These are phyloP conservation scores for Phoxinus phoxinus DNA, from an alignment of 2,113 vertebrate species.

Conservation along the genomic window DNA sequence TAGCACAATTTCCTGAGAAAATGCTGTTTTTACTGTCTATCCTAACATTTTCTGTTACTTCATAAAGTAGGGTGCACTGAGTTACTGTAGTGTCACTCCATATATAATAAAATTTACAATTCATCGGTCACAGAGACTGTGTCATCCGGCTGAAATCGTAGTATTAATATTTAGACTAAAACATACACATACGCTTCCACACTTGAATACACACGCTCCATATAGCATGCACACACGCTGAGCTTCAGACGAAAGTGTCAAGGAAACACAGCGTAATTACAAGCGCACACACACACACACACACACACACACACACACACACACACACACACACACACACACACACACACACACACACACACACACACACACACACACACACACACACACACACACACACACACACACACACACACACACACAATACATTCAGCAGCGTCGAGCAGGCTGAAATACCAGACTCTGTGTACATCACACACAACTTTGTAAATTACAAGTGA, in stretches of 20 bases:
- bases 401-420: not conserved
- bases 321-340: not conserved
- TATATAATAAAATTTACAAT: not conserved
- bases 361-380: too few species aligned
- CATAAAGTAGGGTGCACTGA: not conserved
- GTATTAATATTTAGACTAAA: not conserved
- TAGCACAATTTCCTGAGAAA: not conserved
- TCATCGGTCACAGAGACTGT: not conserved
- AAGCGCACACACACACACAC: not conserved
- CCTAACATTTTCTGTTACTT: not conserved
- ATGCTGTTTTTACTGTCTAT: not conserved
- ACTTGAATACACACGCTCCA: not conserved
- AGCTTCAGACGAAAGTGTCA: slow-evolving; percentile 12
- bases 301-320: not conserved
- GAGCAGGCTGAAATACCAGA: not conserved
- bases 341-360: not conserved
- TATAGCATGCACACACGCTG: slow-evolving; percentile 6
- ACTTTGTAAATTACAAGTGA: slow-evolving; percentile 32
- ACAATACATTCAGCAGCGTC: not conserved
- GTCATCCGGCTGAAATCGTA: not conserved
- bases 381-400: not conserved
- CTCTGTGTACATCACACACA: slow-evolving; percentile 22
- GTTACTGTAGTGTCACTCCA: not conserved
- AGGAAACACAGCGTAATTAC: not conserved
- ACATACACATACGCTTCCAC: not conserved